Conservation (phyloP, 1,140 invertebrate species). For the Hesperophylax magnus region DNA sequence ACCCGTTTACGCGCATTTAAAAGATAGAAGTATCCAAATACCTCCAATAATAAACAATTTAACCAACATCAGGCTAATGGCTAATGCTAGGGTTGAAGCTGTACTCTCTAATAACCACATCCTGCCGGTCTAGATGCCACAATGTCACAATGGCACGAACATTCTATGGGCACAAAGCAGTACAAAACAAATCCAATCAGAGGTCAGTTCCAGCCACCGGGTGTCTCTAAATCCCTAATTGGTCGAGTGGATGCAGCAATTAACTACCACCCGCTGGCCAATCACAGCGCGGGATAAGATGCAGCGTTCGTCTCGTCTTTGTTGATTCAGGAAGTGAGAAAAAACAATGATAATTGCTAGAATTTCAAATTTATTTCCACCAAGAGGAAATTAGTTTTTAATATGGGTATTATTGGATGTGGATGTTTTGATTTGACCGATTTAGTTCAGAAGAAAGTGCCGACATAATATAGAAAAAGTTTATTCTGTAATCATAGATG, state of each 20-base stretch:
- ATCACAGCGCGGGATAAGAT: neutral
- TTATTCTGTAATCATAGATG: too few relatives aligned
- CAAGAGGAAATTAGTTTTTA: too few relatives aligned
- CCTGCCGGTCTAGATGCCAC: neutral
- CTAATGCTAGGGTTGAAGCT: too few relatives aligned
- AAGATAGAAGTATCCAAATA: too few relatives aligned
- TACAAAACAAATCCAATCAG: slow-evolving; percentile 4
- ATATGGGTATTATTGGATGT: too few relatives aligned
- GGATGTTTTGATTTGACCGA: too few relatives aligned
- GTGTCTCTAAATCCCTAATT: slow-evolving; percentile 5
- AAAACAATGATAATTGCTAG: neutral
- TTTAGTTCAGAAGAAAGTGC: too few relatives aligned
- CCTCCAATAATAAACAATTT: too few relatives aligned
- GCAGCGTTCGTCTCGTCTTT: neutral
- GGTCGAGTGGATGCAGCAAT: neutral
- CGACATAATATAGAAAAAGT: too few relatives aligned
- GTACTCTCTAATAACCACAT: slow-evolving; percentile 6
- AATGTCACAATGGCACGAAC: too few relatives aligned
- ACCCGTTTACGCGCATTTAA: too few relatives aligned
- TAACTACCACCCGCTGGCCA: neutral
- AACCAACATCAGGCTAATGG: too few relatives aligned
- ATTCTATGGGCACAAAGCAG: neutral
- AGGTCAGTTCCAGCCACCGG: slow-evolving; percentile 24
- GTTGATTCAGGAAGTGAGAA: slow-evolving; percentile 19
- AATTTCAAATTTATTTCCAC: neutral